These are phyloP conservation scores for Gallinago stenura DNA, from an alignment of 2,797 vertebrate species.

Conservation along the genomic window DNA sequence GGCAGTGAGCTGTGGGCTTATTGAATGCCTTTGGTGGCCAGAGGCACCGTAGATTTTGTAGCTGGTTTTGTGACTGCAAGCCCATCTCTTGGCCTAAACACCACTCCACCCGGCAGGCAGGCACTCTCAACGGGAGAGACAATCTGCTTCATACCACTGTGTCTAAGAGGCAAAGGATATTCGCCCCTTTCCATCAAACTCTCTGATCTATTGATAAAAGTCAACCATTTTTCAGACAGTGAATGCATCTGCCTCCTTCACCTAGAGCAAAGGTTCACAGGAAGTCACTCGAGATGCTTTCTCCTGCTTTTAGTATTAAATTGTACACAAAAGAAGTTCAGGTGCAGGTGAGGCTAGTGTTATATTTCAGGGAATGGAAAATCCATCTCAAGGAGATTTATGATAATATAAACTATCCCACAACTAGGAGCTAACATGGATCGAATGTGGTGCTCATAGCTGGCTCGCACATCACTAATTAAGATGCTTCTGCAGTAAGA, in stretches of 20 bases:
- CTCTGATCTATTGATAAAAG: not conserved
- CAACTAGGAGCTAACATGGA: not conserved
- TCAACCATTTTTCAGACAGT: not conserved
- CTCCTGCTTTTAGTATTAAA: constrained; percentile 1
- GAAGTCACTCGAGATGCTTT: not conserved
- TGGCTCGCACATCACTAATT: not conserved
- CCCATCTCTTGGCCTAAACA: not conserved
- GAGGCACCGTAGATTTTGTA: not conserved
- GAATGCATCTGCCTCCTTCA: not conserved
- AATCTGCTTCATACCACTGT: not conserved
- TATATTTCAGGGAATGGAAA: not conserved
- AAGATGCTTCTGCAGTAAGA: not conserved
- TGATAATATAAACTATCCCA: not conserved
- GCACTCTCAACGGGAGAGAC: not conserved
- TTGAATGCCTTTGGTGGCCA: fast-evolving
- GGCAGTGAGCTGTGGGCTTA: not conserved
- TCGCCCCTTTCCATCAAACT: not conserved
- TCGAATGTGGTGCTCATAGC: not conserved
- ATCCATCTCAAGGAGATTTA: not conserved
- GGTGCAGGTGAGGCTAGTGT: not conserved
- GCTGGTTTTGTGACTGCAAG: not conserved
- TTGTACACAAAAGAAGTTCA: not conserved
- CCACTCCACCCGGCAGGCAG: not conserved
- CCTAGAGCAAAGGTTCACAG: not conserved
- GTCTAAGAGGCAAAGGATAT: not conserved